phyloP scores from a whole-genome alignment of 2,888 invertebrate species.

The Selenia dentaria region DNA sequence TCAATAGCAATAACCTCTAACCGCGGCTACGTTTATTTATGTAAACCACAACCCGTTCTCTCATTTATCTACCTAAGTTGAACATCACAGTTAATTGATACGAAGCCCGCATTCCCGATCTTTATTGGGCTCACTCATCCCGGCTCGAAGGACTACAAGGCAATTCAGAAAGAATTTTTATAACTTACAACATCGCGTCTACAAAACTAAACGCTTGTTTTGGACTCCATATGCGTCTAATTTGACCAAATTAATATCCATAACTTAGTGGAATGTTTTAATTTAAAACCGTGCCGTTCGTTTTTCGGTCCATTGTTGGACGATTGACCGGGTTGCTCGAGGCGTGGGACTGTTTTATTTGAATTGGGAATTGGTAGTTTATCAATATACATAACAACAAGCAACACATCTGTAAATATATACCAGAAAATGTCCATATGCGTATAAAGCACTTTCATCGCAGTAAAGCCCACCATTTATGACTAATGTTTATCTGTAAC shows the following conservation, averaged over 20 bases:
- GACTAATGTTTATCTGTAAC: constrained; percentile 69
- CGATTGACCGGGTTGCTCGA: neutral
- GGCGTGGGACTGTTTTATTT: constrained; percentile 4
- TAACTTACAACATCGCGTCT: constrained; percentile 35
- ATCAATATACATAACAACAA: too few relatives aligned
- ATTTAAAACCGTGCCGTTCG: constrained; percentile 17
- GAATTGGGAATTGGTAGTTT: neutral
- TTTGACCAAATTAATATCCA: constrained; percentile 30
- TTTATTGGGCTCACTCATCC: constrained; percentile 54
- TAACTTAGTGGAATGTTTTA: constrained; percentile 27
- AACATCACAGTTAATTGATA: constrained; percentile 76
- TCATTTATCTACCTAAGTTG: constrained; percentile 53
- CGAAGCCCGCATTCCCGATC: constrained; percentile 65
- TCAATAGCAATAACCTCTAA: constrained; percentile 38
- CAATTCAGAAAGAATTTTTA: constrained; percentile 54
- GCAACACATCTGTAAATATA: neutral
- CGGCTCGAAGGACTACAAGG: constrained; percentile 39
- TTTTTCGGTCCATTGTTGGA: constrained; percentile 10
- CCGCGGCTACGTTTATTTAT: constrained; percentile 48
- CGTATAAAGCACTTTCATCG: constrained; percentile 10
- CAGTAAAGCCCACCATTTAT: constrained; percentile 53
- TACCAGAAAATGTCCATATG: constrained; percentile 6
- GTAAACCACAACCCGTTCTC: constrained; percentile 45
- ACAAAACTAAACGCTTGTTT: constrained; percentile 23
- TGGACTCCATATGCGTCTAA: constrained; percentile 19